Evolutionary conservation across 2,113 vertebrate genomes (phyloP).

Genomic region (Trichomycterus rosablanca): DNA sequence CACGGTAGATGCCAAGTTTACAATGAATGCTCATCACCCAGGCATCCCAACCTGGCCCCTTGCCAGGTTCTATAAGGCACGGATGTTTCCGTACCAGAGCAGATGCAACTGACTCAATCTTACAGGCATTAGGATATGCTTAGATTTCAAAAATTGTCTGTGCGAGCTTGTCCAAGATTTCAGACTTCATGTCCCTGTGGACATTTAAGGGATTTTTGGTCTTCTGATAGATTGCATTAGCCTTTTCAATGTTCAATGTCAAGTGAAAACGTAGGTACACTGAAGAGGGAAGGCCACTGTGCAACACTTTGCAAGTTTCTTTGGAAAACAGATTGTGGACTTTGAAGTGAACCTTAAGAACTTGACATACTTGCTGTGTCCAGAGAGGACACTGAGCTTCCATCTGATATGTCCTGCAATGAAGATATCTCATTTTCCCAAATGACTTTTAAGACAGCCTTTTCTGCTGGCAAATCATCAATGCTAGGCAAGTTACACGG

Average conservation of each 20-base stretch:
- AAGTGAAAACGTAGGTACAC: background rate
- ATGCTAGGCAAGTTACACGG: background rate
- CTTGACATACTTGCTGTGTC: conserved; percentile 1
- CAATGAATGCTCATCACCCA: too few relatives aligned
- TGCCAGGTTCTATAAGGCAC: too few relatives aligned
- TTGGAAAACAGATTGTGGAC: background rate
- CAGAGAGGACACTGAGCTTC: background rate
- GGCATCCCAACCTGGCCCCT: too few relatives aligned
- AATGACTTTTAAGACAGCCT: background rate
- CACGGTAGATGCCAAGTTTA: too few relatives aligned
- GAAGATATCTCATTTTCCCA: background rate
- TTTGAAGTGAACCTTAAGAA: background rate
- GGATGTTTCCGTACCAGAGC: too few relatives aligned
- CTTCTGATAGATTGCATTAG: background rate
- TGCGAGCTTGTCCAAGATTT: background rate
- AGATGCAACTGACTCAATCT: too few relatives aligned
- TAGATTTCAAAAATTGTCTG: background rate
- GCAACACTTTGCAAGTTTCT: background rate
- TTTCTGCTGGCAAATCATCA: background rate
- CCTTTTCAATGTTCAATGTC: conserved; percentile 4
- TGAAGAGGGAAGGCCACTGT: background rate
- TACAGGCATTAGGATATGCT: background rate
- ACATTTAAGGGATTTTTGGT: background rate
- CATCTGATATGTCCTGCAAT: background rate
- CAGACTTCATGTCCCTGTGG: background rate